Conservation (phyloP, 2,797 vertebrate genomes). For the Cheracebus regulus region DNA sequence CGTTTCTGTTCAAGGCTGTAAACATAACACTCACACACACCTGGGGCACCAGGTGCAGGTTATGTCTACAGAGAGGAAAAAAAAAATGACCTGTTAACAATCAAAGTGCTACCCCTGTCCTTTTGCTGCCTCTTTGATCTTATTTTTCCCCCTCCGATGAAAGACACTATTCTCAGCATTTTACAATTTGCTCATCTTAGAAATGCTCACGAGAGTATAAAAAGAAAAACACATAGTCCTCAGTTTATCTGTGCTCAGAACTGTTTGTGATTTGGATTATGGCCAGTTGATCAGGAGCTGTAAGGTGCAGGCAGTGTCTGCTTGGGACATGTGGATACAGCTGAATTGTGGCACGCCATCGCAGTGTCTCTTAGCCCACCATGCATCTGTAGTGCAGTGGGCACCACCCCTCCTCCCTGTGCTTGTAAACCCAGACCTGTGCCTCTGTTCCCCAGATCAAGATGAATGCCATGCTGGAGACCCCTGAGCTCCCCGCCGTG, state of each 20-base stretch:
- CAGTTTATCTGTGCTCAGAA: not conserved
- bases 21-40: not conserved
- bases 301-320: accelerated
- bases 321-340: not conserved
- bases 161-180: not conserved
- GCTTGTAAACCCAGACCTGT: not conserved
- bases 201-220: not conserved
- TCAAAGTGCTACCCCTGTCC: not conserved
- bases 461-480: slow-evolving; percentile 86
- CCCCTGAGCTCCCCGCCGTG: slow-evolving; percentile 92
- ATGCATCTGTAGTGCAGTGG: not conserved
- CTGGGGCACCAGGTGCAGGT: not conserved
- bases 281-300: not conserved
- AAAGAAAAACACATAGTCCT: not conserved
- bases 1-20: not conserved
- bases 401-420: accelerated
- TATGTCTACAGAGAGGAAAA: not conserved
- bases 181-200: not conserved
- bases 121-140: not conserved
- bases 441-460: slow-evolving; percentile 75
- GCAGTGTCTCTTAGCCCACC: not conserved
- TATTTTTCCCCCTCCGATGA: not conserved
- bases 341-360: accelerated
- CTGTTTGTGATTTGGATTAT: not conserved
- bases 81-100: not conserved